Conservation (phyloP, 2,888 invertebrate genomes). For the Brenthis hecate region DNA sequence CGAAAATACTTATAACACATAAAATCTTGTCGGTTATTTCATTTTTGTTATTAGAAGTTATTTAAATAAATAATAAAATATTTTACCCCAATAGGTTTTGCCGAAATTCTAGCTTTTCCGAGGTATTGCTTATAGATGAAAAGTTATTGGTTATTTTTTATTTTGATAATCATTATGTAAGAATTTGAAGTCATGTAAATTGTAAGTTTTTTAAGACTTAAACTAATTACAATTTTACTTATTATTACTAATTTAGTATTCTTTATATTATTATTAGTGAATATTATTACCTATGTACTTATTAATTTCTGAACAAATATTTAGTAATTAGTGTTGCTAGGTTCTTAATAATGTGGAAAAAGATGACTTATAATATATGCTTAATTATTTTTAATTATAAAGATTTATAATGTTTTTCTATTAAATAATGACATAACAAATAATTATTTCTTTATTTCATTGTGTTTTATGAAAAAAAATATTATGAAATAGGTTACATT, state of each 20-base stretch:
- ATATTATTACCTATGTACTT: neutral
- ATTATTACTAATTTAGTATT: no score
- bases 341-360: conserved; percentile 2
- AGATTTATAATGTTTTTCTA: neutral
- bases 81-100: no score
- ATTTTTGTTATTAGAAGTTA: neutral
- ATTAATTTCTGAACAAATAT: conserved; percentile 23
- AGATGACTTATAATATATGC: neutral
- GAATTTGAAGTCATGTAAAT: neutral
- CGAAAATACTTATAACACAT: conserved; percentile 47
- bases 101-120: no score
- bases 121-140: no score
- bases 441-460: neutral
- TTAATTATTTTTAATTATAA: neutral
- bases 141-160: no score
- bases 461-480: neutral
- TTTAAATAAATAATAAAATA: neutral
- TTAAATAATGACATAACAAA: conserved; percentile 19
- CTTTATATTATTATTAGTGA: no score
- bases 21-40: neutral
- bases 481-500: conserved; percentile 37
- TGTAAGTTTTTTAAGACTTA: neutral
- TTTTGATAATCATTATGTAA: neutral
- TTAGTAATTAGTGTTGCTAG: conserved; percentile 28
- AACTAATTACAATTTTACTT: neutral